Base-by-base conservation (phyloP, 1,140 invertebrate species). In the Rhagoletis zephyria region DNA sequence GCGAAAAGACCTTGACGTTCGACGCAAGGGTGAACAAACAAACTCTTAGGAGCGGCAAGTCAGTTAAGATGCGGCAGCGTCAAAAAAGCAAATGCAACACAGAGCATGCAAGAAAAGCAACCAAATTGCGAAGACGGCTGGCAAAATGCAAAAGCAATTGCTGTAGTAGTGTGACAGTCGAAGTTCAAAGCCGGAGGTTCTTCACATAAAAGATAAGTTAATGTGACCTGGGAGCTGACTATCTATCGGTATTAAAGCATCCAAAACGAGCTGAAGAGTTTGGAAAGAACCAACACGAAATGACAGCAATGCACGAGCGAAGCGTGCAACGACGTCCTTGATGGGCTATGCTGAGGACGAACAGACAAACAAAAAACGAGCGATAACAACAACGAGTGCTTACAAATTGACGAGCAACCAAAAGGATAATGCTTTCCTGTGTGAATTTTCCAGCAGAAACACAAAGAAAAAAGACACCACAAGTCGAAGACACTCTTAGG, bases 201-300 rank as follows among this genome's bases (percentile, higher is more conserved):
- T 85, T 61, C 16, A 85, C 60, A 85, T 85, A 85, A 85, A 85
- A 85, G 85, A 85, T 85, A 85, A 85, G 85, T 85, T 85, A 85
- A 85, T 85, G 85, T 85, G 85, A 61, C 81, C 85, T 85, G 85
- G n/a, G 85, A 85, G 59, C 85, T 61, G 42, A 85, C 61, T 85
- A 85, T 85, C 85, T 56, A 81, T 56, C 48, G 74, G 70, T 42
- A 74, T 48, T 48, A 42, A 10, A 48, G 30, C 16, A 45, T 14
- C 40, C 14, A n/a, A 48, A 48, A 6, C 40, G 45, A 4, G 16
- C 14, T 40, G 42, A n/a, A 6, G 48, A 30, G 48, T 10, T 56
- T 7, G 10, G 5, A 56, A 56, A 5, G 51, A 56, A 10, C 5
- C 74, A 16, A 30, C 10, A 19, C 48, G 48, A n/a, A 12, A 51